Percentiles rank a stretch among this genome's conserved stretches.
phyloP scores from a whole-genome alignment of 2,888 invertebrate species.

The Trichopoda pennipes region DNA sequence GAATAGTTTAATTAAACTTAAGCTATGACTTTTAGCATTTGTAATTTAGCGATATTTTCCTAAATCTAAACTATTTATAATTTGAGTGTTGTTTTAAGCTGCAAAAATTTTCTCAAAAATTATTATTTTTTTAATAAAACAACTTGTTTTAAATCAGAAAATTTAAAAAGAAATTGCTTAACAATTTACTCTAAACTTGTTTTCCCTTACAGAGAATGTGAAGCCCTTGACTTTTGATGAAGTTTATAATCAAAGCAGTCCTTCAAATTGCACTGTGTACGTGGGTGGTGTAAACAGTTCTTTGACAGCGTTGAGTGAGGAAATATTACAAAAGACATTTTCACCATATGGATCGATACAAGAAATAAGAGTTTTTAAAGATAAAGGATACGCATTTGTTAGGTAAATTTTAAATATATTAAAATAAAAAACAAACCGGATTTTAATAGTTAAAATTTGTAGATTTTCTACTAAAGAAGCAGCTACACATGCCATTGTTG shows the following conservation, averaged over 20 bases:
- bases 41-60: too few relatives aligned
- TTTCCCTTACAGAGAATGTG: slow-evolving; percentile 87
- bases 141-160: background rate
- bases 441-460: slow-evolving; percentile 59
- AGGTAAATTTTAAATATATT: slow-evolving; percentile 83
- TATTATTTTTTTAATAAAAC: too few relatives aligned
- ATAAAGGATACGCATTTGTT: slow-evolving; percentile 99
- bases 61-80: too few relatives aligned
- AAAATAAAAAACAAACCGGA: background rate
- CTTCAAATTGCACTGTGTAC: slow-evolving; percentile 99
- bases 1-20: too few relatives aligned
- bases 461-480: slow-evolving; percentile 99
- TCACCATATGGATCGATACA: slow-evolving; percentile 97
- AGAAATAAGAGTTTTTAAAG: slow-evolving; percentile 99
- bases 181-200: background rate
- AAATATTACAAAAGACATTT: slow-evolving; percentile 98
- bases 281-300: slow-evolving; percentile 90
- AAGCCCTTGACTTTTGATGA: slow-evolving; percentile 98
- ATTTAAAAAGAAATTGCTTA: background rate
- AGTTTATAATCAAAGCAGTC: slow-evolving; percentile 98
- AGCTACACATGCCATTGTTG: slow-evolving; percentile 98
- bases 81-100: too few relatives aligned
- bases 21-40: too few relatives aligned
- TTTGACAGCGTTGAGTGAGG: slow-evolving; percentile 94
- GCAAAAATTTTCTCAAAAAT: too few relatives aligned